Evolutionary conservation across 2,888 invertebrate genomes (phyloP).

Genomic region (Isoperla grammatica): DNA sequence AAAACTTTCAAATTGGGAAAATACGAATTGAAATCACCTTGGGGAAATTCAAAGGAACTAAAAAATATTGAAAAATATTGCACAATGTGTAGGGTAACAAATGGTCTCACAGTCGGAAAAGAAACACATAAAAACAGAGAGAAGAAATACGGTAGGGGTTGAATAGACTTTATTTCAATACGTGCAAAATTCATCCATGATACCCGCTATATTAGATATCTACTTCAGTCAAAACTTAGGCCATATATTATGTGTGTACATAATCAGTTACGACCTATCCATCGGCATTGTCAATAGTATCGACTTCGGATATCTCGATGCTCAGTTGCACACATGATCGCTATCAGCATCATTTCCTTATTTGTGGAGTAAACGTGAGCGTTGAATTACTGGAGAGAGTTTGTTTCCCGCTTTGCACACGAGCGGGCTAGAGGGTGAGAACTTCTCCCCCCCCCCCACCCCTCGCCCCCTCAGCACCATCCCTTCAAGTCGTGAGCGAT

Average conservation of each 20-base stretch:
- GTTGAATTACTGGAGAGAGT: slow-evolving; percentile 97
- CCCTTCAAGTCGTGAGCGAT: background rate
- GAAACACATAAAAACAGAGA: background rate
- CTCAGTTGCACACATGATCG: slow-evolving; percentile 76
- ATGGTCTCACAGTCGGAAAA: background rate
- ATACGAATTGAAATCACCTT: slow-evolving; percentile 16
- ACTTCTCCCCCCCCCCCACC: background rate
- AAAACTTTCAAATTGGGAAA: slow-evolving; percentile 14
- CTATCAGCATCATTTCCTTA: slow-evolving; percentile 93
- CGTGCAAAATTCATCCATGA: background rate
- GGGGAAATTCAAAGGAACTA: slow-evolving; percentile 3
- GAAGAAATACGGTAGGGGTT: background rate
- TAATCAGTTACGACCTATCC: too few relatives aligned
- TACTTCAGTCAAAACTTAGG: too few relatives aligned
- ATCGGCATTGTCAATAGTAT: too few relatives aligned
- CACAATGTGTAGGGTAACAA: too few relatives aligned
- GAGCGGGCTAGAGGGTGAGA: background rate
- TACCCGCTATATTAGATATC: too few relatives aligned
- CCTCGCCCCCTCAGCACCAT: background rate
- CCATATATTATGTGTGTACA: too few relatives aligned
- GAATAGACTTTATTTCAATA: background rate
- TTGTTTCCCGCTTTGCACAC: slow-evolving; percentile 40
- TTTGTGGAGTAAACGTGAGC: too few relatives aligned
- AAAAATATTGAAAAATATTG: slow-evolving; percentile 11
- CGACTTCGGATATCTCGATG: too few relatives aligned